phyloP scores from a whole-genome alignment of 35 echinoderm and acorn worm genomes.

The Apostichopus japonicus region DNA sequence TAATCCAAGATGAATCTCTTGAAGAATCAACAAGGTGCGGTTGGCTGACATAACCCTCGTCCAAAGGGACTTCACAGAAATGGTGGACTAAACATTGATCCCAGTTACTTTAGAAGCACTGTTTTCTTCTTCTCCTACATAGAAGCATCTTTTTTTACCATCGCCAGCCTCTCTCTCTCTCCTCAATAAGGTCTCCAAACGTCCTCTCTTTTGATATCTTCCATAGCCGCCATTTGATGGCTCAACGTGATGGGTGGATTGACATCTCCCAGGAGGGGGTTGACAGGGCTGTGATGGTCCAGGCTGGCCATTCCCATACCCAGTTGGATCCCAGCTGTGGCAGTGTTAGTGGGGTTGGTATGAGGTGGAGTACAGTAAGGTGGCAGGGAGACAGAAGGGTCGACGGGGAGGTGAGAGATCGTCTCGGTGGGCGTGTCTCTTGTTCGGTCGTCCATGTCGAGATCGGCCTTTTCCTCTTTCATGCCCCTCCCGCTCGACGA shows the following conservation, averaged over 20 bases:
- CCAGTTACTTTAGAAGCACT: too few relatives aligned
- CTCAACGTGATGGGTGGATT: constrained; percentile 56
- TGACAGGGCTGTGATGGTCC: constrained; percentile 62
- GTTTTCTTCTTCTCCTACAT: too few relatives aligned
- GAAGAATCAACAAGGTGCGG: not conserved
- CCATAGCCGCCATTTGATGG: constrained; percentile 56
- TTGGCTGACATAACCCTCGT: not conserved
- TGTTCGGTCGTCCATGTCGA: constrained; percentile 44
- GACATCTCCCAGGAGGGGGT: constrained; percentile 41
- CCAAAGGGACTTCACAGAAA: too few relatives aligned
- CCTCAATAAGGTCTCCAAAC: constrained; percentile 96
- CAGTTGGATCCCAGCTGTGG: constrained; percentile 38
- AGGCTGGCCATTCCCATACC: constrained; percentile 39
- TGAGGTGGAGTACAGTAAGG: constrained; percentile 64
- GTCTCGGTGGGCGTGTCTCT: constrained; percentile 65
- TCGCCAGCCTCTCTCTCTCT: not conserved
- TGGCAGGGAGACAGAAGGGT: constrained; percentile 59
- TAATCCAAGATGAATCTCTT: not conserved
- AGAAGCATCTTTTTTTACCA: too few relatives aligned
- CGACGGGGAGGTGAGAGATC: constrained; percentile 61
- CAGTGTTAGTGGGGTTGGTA: constrained; percentile 47
- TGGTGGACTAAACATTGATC: too few relatives aligned
- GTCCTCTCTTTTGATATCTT: constrained; percentile 84
- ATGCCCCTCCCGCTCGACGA: constrained; percentile 60
- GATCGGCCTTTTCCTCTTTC: constrained; percentile 51